Evolutionary conservation across 2,888 invertebrate genomes (phyloP).

Genomic region (Rhodophaea formosa): DNA sequence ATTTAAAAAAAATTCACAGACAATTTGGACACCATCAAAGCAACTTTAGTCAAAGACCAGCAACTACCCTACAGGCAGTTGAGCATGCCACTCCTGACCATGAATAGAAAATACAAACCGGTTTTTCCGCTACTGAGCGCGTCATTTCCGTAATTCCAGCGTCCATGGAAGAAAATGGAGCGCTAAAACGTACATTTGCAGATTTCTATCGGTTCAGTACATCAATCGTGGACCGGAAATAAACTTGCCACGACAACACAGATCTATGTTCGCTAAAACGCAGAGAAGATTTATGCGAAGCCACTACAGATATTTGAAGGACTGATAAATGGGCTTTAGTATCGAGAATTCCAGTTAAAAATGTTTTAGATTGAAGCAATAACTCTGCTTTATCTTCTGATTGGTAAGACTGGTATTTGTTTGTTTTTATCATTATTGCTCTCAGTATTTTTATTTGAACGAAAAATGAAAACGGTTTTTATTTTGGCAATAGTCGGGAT

Average conservation of each 20-base stretch:
- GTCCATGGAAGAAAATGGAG: slow-evolving; percentile 24
- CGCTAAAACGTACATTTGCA: slow-evolving; percentile 36
- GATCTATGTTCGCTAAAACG: slow-evolving; percentile 44
- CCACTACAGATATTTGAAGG: slow-evolving; percentile 39
- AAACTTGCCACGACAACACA: slow-evolving; percentile 46
- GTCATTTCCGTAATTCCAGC: background rate
- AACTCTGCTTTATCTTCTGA: background rate
- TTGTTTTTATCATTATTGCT: background rate
- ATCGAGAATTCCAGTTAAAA: slow-evolving; percentile 5
- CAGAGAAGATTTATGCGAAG: slow-evolving; percentile 44
- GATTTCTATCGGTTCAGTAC: slow-evolving; percentile 41
- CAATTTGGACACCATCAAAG: no score
- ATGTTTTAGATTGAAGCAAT: slow-evolving; percentile 2
- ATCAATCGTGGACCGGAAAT: slow-evolving; percentile 44
- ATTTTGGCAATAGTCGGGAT: background rate
- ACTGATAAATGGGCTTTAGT: slow-evolving; percentile 34
- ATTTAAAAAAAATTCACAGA: no score
- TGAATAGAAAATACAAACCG: background rate
- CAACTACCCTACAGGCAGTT: no score
- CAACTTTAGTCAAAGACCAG: no score
- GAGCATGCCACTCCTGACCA: no score
- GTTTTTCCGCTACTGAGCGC: background rate
- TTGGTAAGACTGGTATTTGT: background rate
- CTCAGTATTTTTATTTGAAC: background rate
- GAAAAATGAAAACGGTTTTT: background rate